Evolutionary conservation across 2,113 vertebrate genomes (phyloP).

Genomic region (Syrmaticus mikado): DNA sequence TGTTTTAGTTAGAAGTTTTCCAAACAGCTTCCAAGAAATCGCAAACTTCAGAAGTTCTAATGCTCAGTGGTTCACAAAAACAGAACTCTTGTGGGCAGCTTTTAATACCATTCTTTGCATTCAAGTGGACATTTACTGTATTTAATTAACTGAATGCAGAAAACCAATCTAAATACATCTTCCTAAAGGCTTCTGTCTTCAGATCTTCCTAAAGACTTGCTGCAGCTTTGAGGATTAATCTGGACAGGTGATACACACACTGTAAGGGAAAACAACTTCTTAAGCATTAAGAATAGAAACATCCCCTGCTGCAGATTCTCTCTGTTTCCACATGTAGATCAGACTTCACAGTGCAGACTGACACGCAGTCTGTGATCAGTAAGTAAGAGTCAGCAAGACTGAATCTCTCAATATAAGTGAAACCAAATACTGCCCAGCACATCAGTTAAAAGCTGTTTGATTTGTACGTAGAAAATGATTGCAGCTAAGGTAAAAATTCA

Average conservation of each 20-base stretch:
- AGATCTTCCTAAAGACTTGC: not conserved
- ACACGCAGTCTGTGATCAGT: not conserved
- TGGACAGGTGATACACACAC: not conserved
- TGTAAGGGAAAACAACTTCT: not conserved
- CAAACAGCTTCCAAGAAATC: not conserved
- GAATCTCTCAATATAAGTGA: not conserved
- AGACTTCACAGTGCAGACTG: not conserved
- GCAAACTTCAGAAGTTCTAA: not conserved
- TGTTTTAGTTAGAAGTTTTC: not conserved
- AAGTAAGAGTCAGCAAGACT: not conserved
- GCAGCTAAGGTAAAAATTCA: not conserved
- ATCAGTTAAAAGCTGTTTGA: not conserved
- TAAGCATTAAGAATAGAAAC: not conserved
- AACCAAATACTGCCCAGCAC: not conserved
- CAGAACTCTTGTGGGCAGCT: not conserved
- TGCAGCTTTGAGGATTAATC: not conserved
- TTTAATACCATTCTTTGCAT: not conserved
- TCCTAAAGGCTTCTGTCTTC: accelerated
- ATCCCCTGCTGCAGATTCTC: not conserved
- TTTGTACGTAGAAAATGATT: not conserved
- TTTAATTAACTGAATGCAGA: not conserved
- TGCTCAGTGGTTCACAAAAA: not conserved
- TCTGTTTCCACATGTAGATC: not conserved
- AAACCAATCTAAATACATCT: not conserved
- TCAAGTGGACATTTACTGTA: not conserved